Conservation (phyloP, 1,140 invertebrate species). For the Spodoptera litura region DNA sequence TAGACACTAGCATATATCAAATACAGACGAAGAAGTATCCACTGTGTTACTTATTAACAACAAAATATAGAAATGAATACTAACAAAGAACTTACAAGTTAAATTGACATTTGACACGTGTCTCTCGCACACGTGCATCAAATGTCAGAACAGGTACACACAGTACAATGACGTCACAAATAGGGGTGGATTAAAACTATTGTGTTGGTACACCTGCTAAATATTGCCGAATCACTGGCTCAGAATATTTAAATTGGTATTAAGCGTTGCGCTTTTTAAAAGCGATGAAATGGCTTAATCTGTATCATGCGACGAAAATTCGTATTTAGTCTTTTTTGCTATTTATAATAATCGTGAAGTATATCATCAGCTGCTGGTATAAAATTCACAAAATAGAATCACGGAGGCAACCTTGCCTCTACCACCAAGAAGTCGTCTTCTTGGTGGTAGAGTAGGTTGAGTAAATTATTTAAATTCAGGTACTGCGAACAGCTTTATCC, state of each 20-base stretch:
- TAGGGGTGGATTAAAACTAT: slow-evolving; percentile 6
- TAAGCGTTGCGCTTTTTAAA: slow-evolving; percentile 37
- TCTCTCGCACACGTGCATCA: not conserved
- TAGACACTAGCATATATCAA: too few relatives aligned
- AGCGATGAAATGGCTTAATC: not conserved
- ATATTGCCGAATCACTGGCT: slow-evolving; percentile 11
- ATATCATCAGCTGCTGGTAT: too few relatives aligned
- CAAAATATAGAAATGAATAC: too few relatives aligned
- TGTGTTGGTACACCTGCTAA: slow-evolving; percentile 24
- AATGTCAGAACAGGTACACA: slow-evolving; percentile 11
- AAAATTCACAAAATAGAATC: too few relatives aligned
- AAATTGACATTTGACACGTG: not conserved
- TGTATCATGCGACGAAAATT: not conserved
- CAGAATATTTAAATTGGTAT: slow-evolving; percentile 45
- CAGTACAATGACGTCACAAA: not conserved
- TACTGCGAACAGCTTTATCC: too few relatives aligned
- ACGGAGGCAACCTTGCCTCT: too few relatives aligned
- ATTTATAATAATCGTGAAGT: not conserved
- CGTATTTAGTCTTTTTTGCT: not conserved
- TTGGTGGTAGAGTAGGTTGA: too few relatives aligned
- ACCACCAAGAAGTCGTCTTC: too few relatives aligned
- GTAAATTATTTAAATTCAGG: too few relatives aligned
- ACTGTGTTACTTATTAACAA: too few relatives aligned
- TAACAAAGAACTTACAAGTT: too few relatives aligned
- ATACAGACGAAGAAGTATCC: too few relatives aligned